A percentile compares a stretch with the other conserved stretches of the same genome.
phyloP scores from a whole-genome alignment of 2,113 vertebrate species.

The Thamnaconus septentrionalis region DNA sequence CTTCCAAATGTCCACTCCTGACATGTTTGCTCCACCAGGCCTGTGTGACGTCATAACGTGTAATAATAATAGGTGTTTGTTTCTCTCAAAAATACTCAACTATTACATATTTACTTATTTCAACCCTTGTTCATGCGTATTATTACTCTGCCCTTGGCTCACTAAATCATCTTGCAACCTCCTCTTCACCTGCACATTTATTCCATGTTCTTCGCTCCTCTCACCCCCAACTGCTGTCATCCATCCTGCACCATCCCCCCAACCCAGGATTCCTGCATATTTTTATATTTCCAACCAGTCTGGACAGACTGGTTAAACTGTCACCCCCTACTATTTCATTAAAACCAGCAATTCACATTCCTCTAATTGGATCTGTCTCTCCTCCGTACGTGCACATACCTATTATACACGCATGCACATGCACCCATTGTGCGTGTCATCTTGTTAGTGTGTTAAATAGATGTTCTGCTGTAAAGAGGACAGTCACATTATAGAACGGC shows the following conservation, averaged over 20 bases:
- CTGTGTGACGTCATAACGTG: too few relatives aligned
- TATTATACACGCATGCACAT: constrained; percentile 1
- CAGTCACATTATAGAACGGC: constrained; percentile 57
- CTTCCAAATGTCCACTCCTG: too few relatives aligned
- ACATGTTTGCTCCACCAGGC: too few relatives aligned
- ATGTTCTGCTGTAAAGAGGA: constrained; percentile 57
- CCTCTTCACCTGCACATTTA: constrained; percentile 14
- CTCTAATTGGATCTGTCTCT: constrained; percentile 69
- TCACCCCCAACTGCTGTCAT: constrained; percentile 14
- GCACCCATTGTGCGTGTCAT: constrained; percentile 52
- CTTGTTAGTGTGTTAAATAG: constrained; percentile 76
- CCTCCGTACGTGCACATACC: neutral
- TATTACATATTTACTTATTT: too few relatives aligned
- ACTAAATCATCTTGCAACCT: neutral
- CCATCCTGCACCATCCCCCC: constrained; percentile 1
- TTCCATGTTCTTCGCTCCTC: constrained; percentile 16
- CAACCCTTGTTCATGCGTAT: too few relatives aligned
- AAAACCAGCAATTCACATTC: constrained; percentile 72
- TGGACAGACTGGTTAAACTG: too few relatives aligned
- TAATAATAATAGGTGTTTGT: too few relatives aligned
- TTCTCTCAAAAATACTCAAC: too few relatives aligned
- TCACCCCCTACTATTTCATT: too few relatives aligned
- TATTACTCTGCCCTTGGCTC: too few relatives aligned
- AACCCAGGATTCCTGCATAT: constrained; percentile 30
- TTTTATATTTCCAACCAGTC: constrained; percentile 60